Evolutionary conservation across 2,888 invertebrate genomes (phyloP).

Genomic region (Pheosia gnoma): DNA sequence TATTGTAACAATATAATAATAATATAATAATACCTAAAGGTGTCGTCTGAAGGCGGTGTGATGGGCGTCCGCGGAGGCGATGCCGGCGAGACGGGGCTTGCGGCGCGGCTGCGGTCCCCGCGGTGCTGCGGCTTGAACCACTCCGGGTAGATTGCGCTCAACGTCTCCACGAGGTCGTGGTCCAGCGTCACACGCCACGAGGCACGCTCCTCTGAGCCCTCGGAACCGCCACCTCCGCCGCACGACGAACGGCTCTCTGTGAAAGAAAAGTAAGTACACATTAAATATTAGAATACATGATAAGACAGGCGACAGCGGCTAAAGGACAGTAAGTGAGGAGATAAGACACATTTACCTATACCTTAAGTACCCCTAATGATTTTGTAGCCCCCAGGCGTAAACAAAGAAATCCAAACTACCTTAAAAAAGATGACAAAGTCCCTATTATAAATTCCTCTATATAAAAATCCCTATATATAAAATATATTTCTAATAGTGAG

Average conservation of each 20-base stretch:
- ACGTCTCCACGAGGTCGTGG: constrained; percentile 95
- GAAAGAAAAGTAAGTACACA: constrained; percentile 48
- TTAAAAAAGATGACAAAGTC: no score
- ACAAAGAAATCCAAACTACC: no score
- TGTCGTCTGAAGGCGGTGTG: constrained; percentile 73
- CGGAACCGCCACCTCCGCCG: constrained; percentile 89
- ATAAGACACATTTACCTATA: no score
- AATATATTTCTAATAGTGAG: no score
- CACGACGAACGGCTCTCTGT: constrained; percentile 91
- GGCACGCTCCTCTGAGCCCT: constrained; percentile 87
- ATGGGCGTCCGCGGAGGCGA: constrained; percentile 64
- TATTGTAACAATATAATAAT: no score
- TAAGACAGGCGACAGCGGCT: not conserved
- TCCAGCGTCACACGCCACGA: constrained; percentile 97
- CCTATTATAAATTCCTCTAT: no score
- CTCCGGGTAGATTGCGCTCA: constrained; percentile 96
- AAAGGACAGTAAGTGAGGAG: no score
- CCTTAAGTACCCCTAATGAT: no score
- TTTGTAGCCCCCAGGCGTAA: no score
- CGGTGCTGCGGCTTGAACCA: constrained; percentile 90
- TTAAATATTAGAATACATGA: constrained; percentile 9
- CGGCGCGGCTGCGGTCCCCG: constrained; percentile 69
- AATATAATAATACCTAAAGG: constrained; percentile 59
- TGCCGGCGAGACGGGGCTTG: constrained; percentile 65
- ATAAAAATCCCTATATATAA: no score